Evolutionary conservation across 2,888 invertebrate species (phyloP).

Genomic region (Brachyptera risi): DNA sequence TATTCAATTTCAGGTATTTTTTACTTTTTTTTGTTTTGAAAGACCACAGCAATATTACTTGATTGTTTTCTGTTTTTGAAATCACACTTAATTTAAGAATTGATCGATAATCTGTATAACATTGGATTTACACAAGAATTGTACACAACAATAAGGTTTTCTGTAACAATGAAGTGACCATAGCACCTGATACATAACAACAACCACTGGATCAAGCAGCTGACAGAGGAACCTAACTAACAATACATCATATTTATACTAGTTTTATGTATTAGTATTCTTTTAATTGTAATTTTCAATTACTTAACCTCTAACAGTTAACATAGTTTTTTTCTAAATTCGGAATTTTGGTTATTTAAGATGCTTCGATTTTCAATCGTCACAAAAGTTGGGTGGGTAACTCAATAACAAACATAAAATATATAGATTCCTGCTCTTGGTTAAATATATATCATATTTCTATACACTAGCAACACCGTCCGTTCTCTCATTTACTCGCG

Average conservation of each 20-base stretch:
- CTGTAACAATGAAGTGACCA: constrained; percentile 33
- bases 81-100: constrained; percentile 33
- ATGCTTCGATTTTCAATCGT: constrained; percentile 32
- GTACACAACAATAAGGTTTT: constrained; percentile 35
- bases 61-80: constrained; percentile 35
- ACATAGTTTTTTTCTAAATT: constrained; percentile 20
- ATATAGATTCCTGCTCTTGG: constrained; percentile 30
- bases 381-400: constrained; percentile 30
- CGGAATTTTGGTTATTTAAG: constrained; percentile 22
- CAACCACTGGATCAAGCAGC: constrained; percentile 33
- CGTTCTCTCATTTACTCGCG: not conserved
- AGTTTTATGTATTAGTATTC: constrained; percentile 28
- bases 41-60: constrained; percentile 36
- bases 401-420: constrained; percentile 35
- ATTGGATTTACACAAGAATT: constrained; percentile 33
- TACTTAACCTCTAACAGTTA: constrained; percentile 14
- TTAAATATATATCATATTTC: constrained; percentile 30
- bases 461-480: constrained; percentile 21
- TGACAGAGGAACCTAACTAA: constrained; percentile 34
- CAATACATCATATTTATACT: constrained; percentile 25
- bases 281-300: not conserved
- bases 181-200: constrained; percentile 36
- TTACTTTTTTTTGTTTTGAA: constrained; percentile 33
- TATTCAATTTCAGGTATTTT: constrained; percentile 33
- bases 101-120: constrained; percentile 25